Evolutionary conservation across 2,888 invertebrate genomes (phyloP).

Genomic region (Andrena hattorfiana): DNA sequence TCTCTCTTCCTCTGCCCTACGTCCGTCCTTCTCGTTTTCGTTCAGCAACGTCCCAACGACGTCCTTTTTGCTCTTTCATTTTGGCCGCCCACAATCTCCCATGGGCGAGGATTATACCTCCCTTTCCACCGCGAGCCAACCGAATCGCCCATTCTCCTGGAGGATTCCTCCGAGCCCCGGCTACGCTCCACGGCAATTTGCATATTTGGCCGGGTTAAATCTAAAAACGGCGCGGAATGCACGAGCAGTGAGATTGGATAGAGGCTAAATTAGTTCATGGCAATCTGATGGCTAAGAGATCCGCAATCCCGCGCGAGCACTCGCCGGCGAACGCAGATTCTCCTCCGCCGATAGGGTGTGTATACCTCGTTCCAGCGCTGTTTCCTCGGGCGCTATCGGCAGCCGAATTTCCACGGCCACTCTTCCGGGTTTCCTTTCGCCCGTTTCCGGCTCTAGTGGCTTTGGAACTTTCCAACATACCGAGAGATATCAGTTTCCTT

Average conservation of each 20-base stretch:
- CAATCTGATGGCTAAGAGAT: slow-evolving; percentile 68
- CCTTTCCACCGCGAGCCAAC: slow-evolving; percentile 66
- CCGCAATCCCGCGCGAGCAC: slow-evolving; percentile 29
- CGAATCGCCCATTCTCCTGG: slow-evolving; percentile 70
- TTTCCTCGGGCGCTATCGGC: not conserved
- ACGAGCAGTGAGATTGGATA: slow-evolving; percentile 74
- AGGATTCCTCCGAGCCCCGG: slow-evolving; percentile 58
- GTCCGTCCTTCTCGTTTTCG: slow-evolving; percentile 42
- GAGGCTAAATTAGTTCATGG: slow-evolving; percentile 73
- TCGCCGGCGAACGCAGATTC: slow-evolving; percentile 22
- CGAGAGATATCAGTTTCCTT: not conserved
- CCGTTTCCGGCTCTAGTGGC: too few relatives aligned
- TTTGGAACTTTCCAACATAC: not conserved
- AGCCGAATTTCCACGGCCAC: slow-evolving; percentile 2
- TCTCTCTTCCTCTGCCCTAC: not conserved
- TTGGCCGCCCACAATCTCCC: slow-evolving; percentile 81
- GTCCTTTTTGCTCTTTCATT: slow-evolving; percentile 78
- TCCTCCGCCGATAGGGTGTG: slow-evolving; percentile 21
- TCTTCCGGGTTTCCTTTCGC: not conserved
- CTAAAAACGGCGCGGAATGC: slow-evolving; percentile 77
- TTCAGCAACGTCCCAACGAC: slow-evolving; percentile 19
- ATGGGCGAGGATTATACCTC: slow-evolving; percentile 82
- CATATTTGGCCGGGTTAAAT: slow-evolving; percentile 82
- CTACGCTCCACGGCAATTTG: slow-evolving; percentile 76
- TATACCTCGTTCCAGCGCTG: not conserved